Base-by-base conservation (phyloP, 2,888 invertebrate species). In the Spialia ferax region DNA sequence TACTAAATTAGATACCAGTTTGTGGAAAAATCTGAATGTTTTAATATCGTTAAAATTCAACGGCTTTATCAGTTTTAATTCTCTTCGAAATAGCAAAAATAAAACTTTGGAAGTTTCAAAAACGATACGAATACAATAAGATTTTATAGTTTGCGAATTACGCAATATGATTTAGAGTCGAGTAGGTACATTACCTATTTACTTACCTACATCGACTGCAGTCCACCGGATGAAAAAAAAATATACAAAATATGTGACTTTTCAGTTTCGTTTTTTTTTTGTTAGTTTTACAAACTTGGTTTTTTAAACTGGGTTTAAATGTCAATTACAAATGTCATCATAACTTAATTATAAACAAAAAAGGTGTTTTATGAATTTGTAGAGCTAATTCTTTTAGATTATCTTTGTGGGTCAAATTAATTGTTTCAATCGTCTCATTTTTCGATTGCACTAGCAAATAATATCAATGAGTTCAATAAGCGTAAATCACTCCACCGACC, bases 1-100 rank as follows among this genome's bases (percentile, higher is more conserved):
- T 71, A 75, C 72, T 71, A 73, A 73, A 75, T 75, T 73, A 74
- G 62, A 59, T 59, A 69, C 57, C 26, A 38, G 38, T 52, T 65
- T 52, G 38, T 73, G 67, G 66, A 71, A 75, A 71, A 71, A 69
- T 71, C 70, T 69, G 59, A 22, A 23, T 64, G 67, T 71, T 73
- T 71, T 68, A 71, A 72, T 73, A 69, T 70, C 60, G 68, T 59
- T 68, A 55, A 64, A 70, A 67, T 68, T 68, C 64, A 71, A 73
- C 59, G 61, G 32, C 64, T 61, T 69, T 69, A 70, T 69, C 66
- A 10, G 7, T 26, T n/a, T 26, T 10, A 45, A 45, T 45, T 15
- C 26, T 29, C 29, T 15, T 29, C 8, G 10, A 3, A 29, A 29
- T n/a, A 29, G 4, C 29, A 18, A 55, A 29, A 29, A n/a, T 1